Percentiles rank a stretch among this genome's conserved stretches.
phyloP scores from a whole-genome alignment of 1,140 invertebrate genomes.

The Triops longicaudatus region DNA sequence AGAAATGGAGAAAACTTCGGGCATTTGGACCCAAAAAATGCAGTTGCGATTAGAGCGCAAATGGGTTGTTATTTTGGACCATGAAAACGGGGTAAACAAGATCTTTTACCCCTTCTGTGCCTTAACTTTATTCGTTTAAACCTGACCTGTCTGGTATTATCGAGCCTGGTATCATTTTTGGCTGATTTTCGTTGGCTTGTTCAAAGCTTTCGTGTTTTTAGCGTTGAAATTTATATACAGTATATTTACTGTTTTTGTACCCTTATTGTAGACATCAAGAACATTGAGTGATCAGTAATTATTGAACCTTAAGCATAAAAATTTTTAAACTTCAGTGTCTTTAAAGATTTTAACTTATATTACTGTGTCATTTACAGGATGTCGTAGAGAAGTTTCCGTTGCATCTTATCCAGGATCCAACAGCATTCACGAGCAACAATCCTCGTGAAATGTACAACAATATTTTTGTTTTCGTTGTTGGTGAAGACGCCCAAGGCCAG shows the following conservation, averaged over 20 bases:
- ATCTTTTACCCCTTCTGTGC: background rate
- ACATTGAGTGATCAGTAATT: background rate
- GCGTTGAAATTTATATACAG: too few relatives aligned
- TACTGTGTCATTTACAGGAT: conserved; percentile 52
- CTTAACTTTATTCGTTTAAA: too few relatives aligned
- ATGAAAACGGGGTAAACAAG: conserved; percentile 79
- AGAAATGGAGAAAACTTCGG: conserved; percentile 93
- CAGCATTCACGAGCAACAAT: conserved; percentile 92
- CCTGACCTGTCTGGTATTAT: too few relatives aligned
- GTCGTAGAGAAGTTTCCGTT: conserved; percentile 93
- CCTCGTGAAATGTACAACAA: conserved; percentile 97
- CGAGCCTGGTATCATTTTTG: too few relatives aligned
- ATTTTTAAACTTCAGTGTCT: too few relatives aligned
- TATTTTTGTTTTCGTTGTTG: conserved; percentile 91
- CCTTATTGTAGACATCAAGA: too few relatives aligned
- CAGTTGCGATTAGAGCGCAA: conserved; percentile 74
- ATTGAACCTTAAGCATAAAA: background rate
- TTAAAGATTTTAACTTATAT: conserved; percentile 16
- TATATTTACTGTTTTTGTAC: too few relatives aligned
- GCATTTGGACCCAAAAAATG: conserved; percentile 99
- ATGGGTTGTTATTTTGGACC: conserved; percentile 90
- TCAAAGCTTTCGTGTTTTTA: too few relatives aligned
- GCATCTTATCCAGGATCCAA: conserved; percentile 83
- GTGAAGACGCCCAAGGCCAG: conserved; percentile 42
- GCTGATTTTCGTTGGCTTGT: too few relatives aligned